These are phyloP conservation scores for Rhizoglyphus robini DNA, from an alignment of 1,140 invertebrate genomes.

Conservation along the genomic window DNA sequence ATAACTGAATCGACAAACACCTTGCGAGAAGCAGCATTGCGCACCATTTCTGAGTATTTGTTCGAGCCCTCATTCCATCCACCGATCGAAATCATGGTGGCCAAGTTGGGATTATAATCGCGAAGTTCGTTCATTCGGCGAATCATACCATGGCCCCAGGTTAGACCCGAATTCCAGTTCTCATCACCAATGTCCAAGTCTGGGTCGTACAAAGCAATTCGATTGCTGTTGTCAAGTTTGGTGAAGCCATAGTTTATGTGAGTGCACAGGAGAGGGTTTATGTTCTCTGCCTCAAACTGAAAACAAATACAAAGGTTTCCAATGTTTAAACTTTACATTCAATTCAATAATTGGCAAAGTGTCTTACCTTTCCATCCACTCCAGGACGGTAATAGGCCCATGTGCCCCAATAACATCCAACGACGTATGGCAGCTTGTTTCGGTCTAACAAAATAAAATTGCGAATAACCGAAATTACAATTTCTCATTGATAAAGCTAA, in stretches of 20 bases:
- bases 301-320: no score
- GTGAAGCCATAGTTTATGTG: conserved; percentile 90
- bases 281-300: background rate
- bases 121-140: background rate
- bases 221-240: conserved; percentile 47
- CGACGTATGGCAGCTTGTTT: background rate
- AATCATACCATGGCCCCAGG: conserved; percentile 15
- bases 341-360: no score
- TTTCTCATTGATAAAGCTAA: no score
- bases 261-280: conserved; percentile 56
- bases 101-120: conserved; percentile 4
- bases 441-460: background rate
- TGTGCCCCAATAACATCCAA: conserved; percentile 15
- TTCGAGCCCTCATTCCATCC: conserved; percentile 53
- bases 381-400: conserved; percentile 2
- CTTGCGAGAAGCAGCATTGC: conserved; percentile 46
- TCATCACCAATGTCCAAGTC: conserved; percentile 15
- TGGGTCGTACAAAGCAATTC: conserved; percentile 8
- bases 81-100: conserved; percentile 51
- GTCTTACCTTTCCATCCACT: background rate
- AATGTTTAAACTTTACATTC: no score
- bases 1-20: conserved; percentile 60
- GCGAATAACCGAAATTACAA: no score
- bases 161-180: conserved; percentile 8
- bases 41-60: conserved; percentile 51